Base-by-base conservation (phyloP, 2,888 invertebrate genomes). In the Apamea sordens region DNA sequence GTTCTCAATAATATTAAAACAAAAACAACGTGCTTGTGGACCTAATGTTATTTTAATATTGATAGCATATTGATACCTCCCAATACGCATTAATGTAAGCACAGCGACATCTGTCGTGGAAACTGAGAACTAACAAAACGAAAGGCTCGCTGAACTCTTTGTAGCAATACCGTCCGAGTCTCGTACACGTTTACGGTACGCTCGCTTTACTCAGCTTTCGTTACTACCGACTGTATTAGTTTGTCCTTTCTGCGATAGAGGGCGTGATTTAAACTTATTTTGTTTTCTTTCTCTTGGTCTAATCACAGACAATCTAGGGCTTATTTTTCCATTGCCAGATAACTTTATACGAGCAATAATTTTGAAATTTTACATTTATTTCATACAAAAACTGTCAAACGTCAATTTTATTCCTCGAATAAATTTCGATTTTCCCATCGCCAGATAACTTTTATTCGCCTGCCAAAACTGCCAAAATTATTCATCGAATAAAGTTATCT, bases 51-150 rank as follows among this genome's bases (percentile, higher is more conserved):
- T 67, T n/a, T 24, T 65, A 24, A 41, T 0, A 41, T n/a, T 44
- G 2, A 67, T n/a, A 41, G 67, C 67, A 21, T 6, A 18, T 3
- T 28, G n/a, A 44, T 5, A 47, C 21, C 13, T 28, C 13, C 44
- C 10, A 67, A 3, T 67, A 1, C 10, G 28, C 13, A 44, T 18
- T 28, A 67, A 59, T 36, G 7, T 63, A 36, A 18, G 21, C 21
- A 77, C 36, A 85, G 77, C 56, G 88, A 53, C 85, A 87, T 82
- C 86, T 86, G n/a, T 44, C 61, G 0, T 50, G 2, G 21, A 71
- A 65, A 21, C 18, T 4, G 0, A 2, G 5, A 47, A 79, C 61
- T 47, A 56, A 32, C 18, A 15, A 36, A 21, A 21, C 28, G 28
- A 65, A 32, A 68, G 28, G 10, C 18, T 21, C n/a, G 28, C 15